Evolutionary conservation across 2,888 invertebrate species (phyloP).

Genomic region (Alsophila aescularia): DNA sequence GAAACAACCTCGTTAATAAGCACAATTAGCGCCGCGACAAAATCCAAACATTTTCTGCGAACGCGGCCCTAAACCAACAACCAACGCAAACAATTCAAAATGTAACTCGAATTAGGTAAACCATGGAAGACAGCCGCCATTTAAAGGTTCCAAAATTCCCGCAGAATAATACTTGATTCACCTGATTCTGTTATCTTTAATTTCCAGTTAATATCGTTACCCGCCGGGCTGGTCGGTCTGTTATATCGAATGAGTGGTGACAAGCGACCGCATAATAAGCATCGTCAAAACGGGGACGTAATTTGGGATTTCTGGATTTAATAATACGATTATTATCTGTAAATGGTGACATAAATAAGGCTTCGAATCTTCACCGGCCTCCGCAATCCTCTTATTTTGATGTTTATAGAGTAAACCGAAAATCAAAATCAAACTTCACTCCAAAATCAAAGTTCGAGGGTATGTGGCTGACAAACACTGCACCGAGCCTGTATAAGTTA

Average conservation of each 20-base stretch:
- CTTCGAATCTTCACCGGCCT: background rate
- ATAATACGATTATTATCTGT: background rate
- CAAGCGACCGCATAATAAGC: conserved; percentile 17
- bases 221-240: background rate
- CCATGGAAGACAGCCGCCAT: conserved; percentile 5
- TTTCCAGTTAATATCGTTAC: conserved; percentile 23
- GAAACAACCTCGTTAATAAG: background rate
- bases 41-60: conserved; percentile 1
- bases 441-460: no score
- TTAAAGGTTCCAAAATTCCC: conserved; percentile 13
- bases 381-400: no score
- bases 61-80: conserved; percentile 1
- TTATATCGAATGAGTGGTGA: conserved; percentile 5
- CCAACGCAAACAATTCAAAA: conserved; percentile 12
- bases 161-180: conserved; percentile 10
- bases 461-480: no score
- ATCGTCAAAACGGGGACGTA: conserved; percentile 8
- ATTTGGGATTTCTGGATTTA: conserved; percentile 12
- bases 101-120: conserved; percentile 13
- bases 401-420: no score
- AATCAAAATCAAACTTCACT: no score
- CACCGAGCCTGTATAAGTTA: no score
- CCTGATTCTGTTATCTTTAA: conserved; percentile 29
- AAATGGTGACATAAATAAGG: background rate
- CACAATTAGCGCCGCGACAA: background rate